Base-by-base conservation (phyloP, 2,797 vertebrate species). In the Amblyraja radiata region DNA sequence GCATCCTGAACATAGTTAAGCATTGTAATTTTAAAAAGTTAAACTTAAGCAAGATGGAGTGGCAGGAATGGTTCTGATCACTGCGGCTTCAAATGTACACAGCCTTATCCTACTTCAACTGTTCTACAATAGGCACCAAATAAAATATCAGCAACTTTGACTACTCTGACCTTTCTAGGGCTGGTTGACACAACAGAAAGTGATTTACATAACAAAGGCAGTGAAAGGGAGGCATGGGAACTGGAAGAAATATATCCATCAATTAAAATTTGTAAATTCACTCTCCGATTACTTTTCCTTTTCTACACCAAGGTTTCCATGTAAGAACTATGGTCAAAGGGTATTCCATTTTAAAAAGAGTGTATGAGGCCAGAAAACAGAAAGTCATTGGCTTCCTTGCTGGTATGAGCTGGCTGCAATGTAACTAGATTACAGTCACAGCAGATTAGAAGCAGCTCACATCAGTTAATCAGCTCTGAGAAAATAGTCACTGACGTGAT, bases 391-490 rank as follows among this genome's bases (percentile, higher is more conserved):
- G 90, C 11, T 74, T 74, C 21, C 36, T 23, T 46, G 90, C 25
- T 25, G 90, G 13, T 46, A 74, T 0, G 46, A 54, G 28, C 90
- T 14, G 71, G 71, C 5, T 0, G 25, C 88, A 39, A 71, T 92
- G 71, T 46, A 92, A 54, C 71, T 76, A 58, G 71, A 74, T 76
- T 92, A 92, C 28, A n/a, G 23, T 28, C 90, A 92, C 90, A 92
- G 90, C 71, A 58, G 73, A 92, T 46, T 28, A 92, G 54, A 54
- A 92, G 46, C 73, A 76, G 36, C 73, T 54, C 90, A 58, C 25
- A 11, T 92, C 90, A 92, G 13, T 23, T 76, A 76, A 92, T 92
- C 90, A 92, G 39, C 23, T 92, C 71, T 61, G 81, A 76, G 90
- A 74, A 68, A 58, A 39, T 76, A 92, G 71, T 10, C 68, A 25